Evolutionary conservation across 2,113 vertebrate species (phyloP).

Genomic region (Cyprinodon tularosa): DNA sequence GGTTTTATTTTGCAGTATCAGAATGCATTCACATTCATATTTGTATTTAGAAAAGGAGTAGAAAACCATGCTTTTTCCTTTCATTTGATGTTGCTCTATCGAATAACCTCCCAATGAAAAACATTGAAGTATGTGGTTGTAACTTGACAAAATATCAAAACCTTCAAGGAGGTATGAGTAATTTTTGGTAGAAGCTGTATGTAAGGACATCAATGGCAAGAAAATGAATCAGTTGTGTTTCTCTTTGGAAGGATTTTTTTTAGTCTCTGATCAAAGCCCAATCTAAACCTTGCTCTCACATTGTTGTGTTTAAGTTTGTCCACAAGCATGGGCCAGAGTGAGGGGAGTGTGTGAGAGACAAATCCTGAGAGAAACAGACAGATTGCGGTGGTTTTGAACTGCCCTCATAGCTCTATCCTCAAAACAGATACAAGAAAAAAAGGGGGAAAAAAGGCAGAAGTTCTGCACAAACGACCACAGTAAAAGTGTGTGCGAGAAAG

Average conservation of each 20-base stretch:
- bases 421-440: slow-evolving; percentile 69
- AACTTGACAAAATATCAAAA: not conserved
- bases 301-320: slow-evolving; percentile 71
- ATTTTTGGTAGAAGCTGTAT: not conserved
- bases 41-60: not conserved
- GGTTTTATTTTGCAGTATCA: too few species aligned
- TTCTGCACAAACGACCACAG: slow-evolving; percentile 67
- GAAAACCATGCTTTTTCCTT: not conserved
- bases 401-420: slow-evolving; percentile 45
- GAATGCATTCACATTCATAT: too few species aligned
- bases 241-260: slow-evolving; percentile 10
- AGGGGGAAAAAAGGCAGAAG: slow-evolving; percentile 53
- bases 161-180: not conserved
- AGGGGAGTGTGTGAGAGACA: slow-evolving; percentile 49
- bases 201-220: slow-evolving; percentile 22
- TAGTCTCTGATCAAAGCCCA: slow-evolving; percentile 57
- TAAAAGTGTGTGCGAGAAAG: slow-evolving; percentile 21
- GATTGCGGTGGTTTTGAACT: slow-evolving; percentile 76
- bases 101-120: not conserved
- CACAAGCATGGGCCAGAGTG: slow-evolving; percentile 31
- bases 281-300: slow-evolving; percentile 29
- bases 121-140: not conserved
- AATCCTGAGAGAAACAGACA: slow-evolving; percentile 71
- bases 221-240: slow-evolving; percentile 32
- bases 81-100: not conserved